phyloP scores from a whole-genome alignment of 2,797 vertebrate genomes.

The Brachyalestes nurse region DNA sequence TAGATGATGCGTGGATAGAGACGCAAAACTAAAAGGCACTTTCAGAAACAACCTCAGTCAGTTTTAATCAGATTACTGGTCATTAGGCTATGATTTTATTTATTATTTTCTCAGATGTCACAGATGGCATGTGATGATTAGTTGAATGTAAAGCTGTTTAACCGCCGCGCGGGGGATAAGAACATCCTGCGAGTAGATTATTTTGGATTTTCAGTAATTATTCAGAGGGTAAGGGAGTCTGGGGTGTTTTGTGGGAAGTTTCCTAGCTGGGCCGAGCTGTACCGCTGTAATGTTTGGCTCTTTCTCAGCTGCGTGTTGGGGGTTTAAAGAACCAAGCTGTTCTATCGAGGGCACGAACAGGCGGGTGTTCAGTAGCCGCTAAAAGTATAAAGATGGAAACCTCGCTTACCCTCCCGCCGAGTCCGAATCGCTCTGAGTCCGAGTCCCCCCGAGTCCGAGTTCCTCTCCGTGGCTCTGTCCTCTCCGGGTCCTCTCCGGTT shows the following conservation, averaged over 20 bases:
- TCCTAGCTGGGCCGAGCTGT: neutral
- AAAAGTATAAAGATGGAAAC: neutral
- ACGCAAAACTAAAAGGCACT: slow-evolving; percentile 12
- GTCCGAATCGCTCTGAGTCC: slow-evolving; percentile 20
- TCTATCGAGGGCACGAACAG: slow-evolving; percentile 25
- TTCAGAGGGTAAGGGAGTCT: slow-evolving; percentile 1
- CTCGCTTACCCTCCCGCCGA: slow-evolving; percentile 44
- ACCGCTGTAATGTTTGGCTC: neutral
- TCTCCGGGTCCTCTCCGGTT: slow-evolving; percentile 43
- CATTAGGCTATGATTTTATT: slow-evolving; percentile 68
- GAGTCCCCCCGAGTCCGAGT: too few relatives aligned
- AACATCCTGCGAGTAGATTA: slow-evolving; percentile 36
- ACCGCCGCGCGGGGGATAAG: slow-evolving; percentile 10
- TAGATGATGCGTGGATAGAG: neutral
- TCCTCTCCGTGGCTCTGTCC: neutral
- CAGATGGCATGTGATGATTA: slow-evolving; percentile 54
- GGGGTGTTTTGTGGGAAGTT: neutral
- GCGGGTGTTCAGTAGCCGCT: neutral
- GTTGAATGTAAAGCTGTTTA: slow-evolving; percentile 51
- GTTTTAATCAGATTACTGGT: slow-evolving; percentile 40
- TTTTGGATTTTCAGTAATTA: slow-evolving; percentile 32
- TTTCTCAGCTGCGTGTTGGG: slow-evolving; percentile 45
- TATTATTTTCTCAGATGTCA: slow-evolving; percentile 68
- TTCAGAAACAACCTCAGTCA: slow-evolving; percentile 7
- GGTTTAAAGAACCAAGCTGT: slow-evolving; percentile 7